These are phyloP conservation scores for Luffia ferchaultella DNA, from an alignment of 2,888 invertebrate genomes.

Conservation along the genomic window DNA sequence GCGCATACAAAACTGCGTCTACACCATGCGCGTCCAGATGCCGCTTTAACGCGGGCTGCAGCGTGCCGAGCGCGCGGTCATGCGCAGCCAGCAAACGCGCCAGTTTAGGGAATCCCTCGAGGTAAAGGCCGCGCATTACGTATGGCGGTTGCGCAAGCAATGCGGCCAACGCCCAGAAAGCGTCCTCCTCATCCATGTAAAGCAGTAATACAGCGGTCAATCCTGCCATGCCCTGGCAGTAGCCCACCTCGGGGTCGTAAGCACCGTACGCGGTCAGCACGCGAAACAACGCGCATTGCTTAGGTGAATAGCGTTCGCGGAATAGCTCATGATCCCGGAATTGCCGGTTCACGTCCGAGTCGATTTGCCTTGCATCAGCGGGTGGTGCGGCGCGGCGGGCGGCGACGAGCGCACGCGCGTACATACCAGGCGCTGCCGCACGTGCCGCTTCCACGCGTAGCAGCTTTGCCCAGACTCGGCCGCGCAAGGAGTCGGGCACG, in stretches of 20 bases:
- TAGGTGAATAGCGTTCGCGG: conserved; percentile 92
- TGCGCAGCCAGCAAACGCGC: conserved; percentile 96
- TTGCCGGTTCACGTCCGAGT: conserved; percentile 98
- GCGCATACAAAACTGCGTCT: conserved; percentile 93
- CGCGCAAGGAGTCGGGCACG: conserved; percentile 92
- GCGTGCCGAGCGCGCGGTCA: conserved; percentile 92
- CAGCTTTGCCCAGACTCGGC: conserved; percentile 79
- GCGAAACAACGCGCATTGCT: conserved; percentile 95
- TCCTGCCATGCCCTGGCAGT: conserved; percentile 99
- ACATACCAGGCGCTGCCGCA: conserved; percentile 71
- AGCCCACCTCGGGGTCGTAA: conserved; percentile 96
- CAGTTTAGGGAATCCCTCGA: conserved; percentile 98
- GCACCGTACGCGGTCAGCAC: conserved; percentile 97
- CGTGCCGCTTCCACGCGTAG: conserved; percentile 82
- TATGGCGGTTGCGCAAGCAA: conserved; percentile 90
- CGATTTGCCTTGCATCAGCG: conserved; percentile 97
- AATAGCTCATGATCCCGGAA: conserved; percentile 96
- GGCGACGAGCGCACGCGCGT: conserved; percentile 85
- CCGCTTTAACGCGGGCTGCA: conserved; percentile 93
- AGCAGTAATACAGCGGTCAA: conserved; percentile 96
- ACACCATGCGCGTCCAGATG: conserved; percentile 96
- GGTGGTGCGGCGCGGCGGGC: conserved; percentile 83
- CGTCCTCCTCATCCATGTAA: conserved; percentile 98
- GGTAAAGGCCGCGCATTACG: conserved; percentile 97
- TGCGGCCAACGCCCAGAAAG: conserved; percentile 96